These are phyloP conservation scores for Xestia rhomboidea DNA, from an alignment of 2,888 invertebrate genomes.

Conservation along the genomic window DNA sequence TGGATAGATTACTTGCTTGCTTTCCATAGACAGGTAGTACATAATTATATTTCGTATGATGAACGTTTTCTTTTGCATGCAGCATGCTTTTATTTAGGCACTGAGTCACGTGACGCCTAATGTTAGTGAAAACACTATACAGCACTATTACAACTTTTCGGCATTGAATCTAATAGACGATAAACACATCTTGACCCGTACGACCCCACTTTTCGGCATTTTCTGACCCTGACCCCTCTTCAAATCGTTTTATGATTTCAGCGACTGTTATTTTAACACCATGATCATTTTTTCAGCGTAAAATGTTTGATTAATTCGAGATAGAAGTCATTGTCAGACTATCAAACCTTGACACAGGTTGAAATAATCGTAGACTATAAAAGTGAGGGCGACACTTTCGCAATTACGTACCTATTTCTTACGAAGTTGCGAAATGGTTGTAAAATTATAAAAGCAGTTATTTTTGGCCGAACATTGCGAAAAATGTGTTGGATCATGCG, in stretches of 20 bases:
- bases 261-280: conserved; percentile 38
- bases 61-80: neutral
- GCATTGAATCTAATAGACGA: conserved; percentile 56
- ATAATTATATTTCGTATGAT: neutral
- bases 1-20: neutral
- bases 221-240: conserved; percentile 62
- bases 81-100: neutral
- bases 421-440: conserved; percentile 46
- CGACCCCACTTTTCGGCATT: conserved; percentile 38
- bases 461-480: conserved; percentile 12
- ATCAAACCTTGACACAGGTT: conserved; percentile 74
- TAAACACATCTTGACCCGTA: conserved; percentile 36
- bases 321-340: conserved; percentile 63
- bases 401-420: conserved; percentile 61
- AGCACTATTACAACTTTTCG: conserved; percentile 1
- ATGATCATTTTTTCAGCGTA: conserved; percentile 55
- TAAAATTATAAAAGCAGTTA: conserved; percentile 27
- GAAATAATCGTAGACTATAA: conserved; percentile 61
- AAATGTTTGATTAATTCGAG: conserved; percentile 63
- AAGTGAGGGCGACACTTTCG: conserved; percentile 69
- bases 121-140: neutral
- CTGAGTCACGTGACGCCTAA: neutral
- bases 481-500: neutral
- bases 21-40: neutral
- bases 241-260: conserved; percentile 69